A percentile compares a stretch with the other conserved stretches of the same genome.
Evolutionary conservation across 2,113 vertebrate genomes (phyloP).

Genomic region (Lagenorhynchus albirostris): DNA sequence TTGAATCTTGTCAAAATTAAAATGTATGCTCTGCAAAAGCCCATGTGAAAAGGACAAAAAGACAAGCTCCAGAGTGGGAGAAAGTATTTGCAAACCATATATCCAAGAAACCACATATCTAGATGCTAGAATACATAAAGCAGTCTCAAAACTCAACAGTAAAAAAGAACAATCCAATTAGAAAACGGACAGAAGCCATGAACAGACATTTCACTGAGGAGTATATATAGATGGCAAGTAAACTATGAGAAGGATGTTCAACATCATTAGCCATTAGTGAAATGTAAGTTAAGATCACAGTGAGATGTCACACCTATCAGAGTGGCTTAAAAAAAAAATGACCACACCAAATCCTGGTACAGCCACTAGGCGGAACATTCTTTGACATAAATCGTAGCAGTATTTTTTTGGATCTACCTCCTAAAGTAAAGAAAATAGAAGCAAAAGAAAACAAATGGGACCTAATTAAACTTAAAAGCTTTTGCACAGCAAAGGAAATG

Average conservation of each 20-base stretch:
- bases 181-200: conserved; percentile 27
- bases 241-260: conserved; percentile 5
- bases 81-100: not conserved
- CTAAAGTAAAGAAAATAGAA: no score
- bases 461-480: no score
- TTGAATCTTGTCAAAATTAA: not conserved
- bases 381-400: not conserved
- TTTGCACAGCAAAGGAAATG: no score
- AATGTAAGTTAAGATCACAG: not conserved
- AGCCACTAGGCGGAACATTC: not conserved
- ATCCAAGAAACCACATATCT: not conserved
- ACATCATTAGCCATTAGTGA: not conserved
- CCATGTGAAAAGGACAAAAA: not conserved
- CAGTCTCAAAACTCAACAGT: not conserved
- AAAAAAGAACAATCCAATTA: not conserved
- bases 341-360: conserved; percentile 4
- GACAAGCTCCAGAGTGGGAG: not conserved
- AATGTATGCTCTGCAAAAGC: not conserved
- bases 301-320: not conserved
- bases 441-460: no score
- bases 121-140: not conserved
- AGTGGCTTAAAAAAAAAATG: not conserved
- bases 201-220: conserved; percentile 19
- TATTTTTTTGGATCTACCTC: no score
- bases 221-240: not conserved